phyloP scores from a whole-genome alignment of 2,888 invertebrate species.

The Erebia aethiops region DNA sequence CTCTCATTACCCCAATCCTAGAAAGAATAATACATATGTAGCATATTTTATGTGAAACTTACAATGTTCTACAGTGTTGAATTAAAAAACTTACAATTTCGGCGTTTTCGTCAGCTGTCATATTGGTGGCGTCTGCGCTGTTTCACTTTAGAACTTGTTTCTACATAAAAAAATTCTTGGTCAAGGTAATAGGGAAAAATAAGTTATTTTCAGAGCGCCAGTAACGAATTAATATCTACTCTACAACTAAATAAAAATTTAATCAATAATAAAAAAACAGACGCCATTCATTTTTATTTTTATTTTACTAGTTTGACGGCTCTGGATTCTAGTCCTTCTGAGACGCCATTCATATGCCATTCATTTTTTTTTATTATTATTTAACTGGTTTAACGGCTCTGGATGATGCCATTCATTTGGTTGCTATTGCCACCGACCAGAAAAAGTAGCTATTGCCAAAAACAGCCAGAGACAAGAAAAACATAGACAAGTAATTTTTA shows the following conservation, averaged over 20 bases:
- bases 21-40: background rate
- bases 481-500: no score
- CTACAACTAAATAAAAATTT: background rate
- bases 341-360: no score
- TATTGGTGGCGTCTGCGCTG: conserved; percentile 31
- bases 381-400: no score
- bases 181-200: background rate
- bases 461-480: no score
- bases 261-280: background rate
- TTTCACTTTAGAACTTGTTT: background rate
- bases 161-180: background rate
- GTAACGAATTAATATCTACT: background rate
- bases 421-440: no score
- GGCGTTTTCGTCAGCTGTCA: conserved; percentile 53
- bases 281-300: background rate
- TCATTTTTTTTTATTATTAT: no score
- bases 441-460: no score
- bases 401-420: no score
- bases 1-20: conserved; percentile 96
- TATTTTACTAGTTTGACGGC: no score
- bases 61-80: background rate
- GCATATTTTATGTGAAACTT: background rate
- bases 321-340: no score
- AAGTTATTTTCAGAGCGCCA: background rate
- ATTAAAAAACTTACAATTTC: conserved; percentile 66